Percentiles rank a stretch among this genome's conserved stretches.
phyloP scores from a whole-genome alignment of 2,888 invertebrate genomes.

The Bellardia pandia region DNA sequence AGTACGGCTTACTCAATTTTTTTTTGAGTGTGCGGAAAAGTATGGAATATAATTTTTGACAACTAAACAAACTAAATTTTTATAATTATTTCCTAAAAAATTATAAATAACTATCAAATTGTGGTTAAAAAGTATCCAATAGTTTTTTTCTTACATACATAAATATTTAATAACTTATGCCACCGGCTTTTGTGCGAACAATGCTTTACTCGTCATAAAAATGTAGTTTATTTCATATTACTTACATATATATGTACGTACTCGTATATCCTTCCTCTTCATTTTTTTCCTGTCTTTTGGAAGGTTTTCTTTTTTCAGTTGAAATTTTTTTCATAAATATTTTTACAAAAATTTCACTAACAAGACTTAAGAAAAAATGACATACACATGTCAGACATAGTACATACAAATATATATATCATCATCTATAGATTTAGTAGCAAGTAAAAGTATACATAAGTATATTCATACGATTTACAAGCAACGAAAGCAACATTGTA shows the following conservation, averaged over 20 bases:
- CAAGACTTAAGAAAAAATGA: conserved; percentile 42
- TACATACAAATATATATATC: conserved; percentile 30
- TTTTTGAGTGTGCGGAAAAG: too few species aligned
- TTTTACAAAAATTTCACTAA: background rate
- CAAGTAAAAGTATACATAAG: conserved; percentile 39
- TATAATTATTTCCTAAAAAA: too few species aligned
- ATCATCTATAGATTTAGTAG: conserved; percentile 54
- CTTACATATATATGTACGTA: background rate
- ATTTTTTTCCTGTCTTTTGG: background rate
- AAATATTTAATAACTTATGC: too few species aligned
- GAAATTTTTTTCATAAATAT: background rate
- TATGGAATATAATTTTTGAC: too few species aligned
- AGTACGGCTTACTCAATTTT: too few species aligned
- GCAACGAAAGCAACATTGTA: background rate
- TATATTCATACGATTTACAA: conserved; percentile 35
- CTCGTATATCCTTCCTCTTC: background rate
- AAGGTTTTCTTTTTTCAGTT: conserved; percentile 16
- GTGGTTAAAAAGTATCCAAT: too few species aligned
- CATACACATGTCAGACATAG: conserved; percentile 58
- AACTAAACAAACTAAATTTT: too few species aligned
- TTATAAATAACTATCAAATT: too few species aligned
- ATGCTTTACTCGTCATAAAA: background rate
- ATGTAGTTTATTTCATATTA: background rate
- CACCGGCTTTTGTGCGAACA: too few species aligned
- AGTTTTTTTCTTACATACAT: too few species aligned